Percentiles rank a stretch among this genome's conserved stretches.
Evolutionary conservation across 2,888 invertebrate genomes (phyloP).

Genomic region (Sarcophaga caerulescens): DNA sequence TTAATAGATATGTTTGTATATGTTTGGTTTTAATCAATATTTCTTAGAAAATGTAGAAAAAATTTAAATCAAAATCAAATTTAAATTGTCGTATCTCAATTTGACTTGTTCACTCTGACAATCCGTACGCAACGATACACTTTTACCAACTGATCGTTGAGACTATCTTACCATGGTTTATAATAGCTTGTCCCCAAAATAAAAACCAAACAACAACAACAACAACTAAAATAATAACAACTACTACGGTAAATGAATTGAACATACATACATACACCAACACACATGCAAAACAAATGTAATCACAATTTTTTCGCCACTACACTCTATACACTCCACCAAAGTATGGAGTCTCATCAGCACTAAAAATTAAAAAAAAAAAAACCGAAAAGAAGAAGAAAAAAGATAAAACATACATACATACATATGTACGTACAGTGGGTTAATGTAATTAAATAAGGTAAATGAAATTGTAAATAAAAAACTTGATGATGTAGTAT

Average conservation of each 20-base stretch:
- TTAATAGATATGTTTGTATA: slow-evolving; percentile 37
- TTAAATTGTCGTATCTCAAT: slow-evolving; percentile 39
- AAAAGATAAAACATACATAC: slow-evolving; percentile 38
- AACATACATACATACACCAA: slow-evolving; percentile 24
- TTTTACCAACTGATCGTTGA: slow-evolving; percentile 81
- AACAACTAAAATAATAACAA: slow-evolving; percentile 57
- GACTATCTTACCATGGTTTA: slow-evolving; percentile 80
- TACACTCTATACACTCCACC: slow-evolving; percentile 45
- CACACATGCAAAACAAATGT: slow-evolving; percentile 57
- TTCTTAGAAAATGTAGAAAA: slow-evolving; percentile 27
- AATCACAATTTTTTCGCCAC: slow-evolving; percentile 64
- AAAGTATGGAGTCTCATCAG: slow-evolving; percentile 61
- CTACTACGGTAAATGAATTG: slow-evolving; percentile 45
- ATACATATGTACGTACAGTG: slow-evolving; percentile 33
- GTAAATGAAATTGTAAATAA: no score
- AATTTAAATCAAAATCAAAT: slow-evolving; percentile 44
- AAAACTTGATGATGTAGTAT: no score
- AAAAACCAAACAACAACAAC: slow-evolving; percentile 70
- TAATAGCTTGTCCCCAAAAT: slow-evolving; percentile 80
- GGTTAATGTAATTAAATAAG: slow-evolving; percentile 10
- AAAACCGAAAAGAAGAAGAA: slow-evolving; percentile 27
- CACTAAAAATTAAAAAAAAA: slow-evolving; percentile 32
- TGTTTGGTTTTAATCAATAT: slow-evolving; percentile 50
- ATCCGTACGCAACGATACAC: slow-evolving; percentile 80
- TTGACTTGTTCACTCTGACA: slow-evolving; percentile 54